phyloP scores from a whole-genome alignment of 2,113 vertebrate species.

The Hemiprocne comata region DNA sequence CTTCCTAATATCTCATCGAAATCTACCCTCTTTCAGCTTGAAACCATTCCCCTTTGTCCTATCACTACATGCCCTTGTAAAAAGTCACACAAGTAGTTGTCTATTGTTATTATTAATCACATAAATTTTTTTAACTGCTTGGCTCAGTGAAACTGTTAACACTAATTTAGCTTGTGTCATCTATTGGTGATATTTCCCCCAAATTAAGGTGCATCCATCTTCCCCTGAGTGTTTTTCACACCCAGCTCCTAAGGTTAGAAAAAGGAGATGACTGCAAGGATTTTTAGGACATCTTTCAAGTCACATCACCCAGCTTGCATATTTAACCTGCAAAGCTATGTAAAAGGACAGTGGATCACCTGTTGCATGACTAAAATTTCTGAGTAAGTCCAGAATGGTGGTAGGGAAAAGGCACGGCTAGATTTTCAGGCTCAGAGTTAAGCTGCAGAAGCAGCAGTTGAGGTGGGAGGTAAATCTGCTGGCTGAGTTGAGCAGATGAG shows the following conservation, averaged over 20 bases:
- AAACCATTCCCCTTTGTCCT: too few relatives aligned
- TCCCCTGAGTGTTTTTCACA: neutral
- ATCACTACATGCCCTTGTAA: too few relatives aligned
- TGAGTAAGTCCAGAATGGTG: accelerated
- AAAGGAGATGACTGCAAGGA: neutral
- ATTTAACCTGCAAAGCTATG: neutral
- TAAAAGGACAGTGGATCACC: neutral
- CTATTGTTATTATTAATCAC: neutral
- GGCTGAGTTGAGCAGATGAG: neutral
- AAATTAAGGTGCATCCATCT: neutral
- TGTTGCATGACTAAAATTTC: neutral
- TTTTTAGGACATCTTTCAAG: neutral
- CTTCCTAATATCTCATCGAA: too few relatives aligned
- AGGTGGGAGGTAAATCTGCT: neutral
- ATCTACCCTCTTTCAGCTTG: too few relatives aligned
- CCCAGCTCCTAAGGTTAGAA: neutral
- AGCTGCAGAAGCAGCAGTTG: neutral
- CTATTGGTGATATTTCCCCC: neutral
- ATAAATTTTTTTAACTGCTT: neutral
- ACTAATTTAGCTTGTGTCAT: neutral
- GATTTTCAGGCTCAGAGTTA: neutral
- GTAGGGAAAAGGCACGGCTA: neutral
- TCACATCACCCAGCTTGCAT: neutral
- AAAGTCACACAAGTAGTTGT: neutral
- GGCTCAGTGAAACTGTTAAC: neutral